These are phyloP conservation scores for Philypnodon macrostomus DNA, from an alignment of 2,797 vertebrate species.

Conservation along the genomic window DNA sequence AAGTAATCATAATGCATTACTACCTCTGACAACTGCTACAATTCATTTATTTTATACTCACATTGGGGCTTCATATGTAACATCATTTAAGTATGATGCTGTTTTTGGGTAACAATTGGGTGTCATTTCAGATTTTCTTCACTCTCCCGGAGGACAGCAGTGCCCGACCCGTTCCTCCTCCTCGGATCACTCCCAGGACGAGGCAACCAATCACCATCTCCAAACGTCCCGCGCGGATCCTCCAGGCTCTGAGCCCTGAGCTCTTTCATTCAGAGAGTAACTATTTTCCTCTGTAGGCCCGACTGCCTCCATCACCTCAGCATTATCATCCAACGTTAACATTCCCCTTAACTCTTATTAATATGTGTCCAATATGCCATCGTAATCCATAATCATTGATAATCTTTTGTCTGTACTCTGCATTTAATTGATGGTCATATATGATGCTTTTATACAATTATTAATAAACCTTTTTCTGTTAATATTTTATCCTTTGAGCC, in stretches of 20 bases:
- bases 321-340: conserved; percentile 29
- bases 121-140: conserved; percentile 85
- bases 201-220: conserved; percentile 98
- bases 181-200: conserved; percentile 84
- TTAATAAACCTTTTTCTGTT: conserved; percentile 35
- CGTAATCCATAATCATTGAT: conserved; percentile 13
- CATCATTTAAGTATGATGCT: too few species aligned
- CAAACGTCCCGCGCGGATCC: conserved; percentile 86
- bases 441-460: conserved; percentile 15
- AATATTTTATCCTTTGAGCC: conserved; percentile 26
- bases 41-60: too few species aligned
- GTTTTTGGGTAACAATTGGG: background rate
- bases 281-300: conserved; percentile 52
- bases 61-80: too few species aligned
- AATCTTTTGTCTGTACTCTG: conserved; percentile 27
- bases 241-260: conserved; percentile 72
- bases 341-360: conserved; percentile 29
- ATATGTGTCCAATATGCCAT: conserved; percentile 15
- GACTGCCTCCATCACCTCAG: conserved; percentile 44
- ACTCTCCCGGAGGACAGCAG: conserved; percentile 84
- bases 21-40: too few species aligned
- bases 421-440: conserved; percentile 8
- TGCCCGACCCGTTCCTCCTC: conserved; percentile 87
- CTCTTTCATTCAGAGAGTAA: conserved; percentile 82
- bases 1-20: too few species aligned